Percentiles rank a stretch among this genome's conserved stretches.
Conservation (phyloP, 2,113 vertebrate species). For the Melanotaenia duboulayi region DNA sequence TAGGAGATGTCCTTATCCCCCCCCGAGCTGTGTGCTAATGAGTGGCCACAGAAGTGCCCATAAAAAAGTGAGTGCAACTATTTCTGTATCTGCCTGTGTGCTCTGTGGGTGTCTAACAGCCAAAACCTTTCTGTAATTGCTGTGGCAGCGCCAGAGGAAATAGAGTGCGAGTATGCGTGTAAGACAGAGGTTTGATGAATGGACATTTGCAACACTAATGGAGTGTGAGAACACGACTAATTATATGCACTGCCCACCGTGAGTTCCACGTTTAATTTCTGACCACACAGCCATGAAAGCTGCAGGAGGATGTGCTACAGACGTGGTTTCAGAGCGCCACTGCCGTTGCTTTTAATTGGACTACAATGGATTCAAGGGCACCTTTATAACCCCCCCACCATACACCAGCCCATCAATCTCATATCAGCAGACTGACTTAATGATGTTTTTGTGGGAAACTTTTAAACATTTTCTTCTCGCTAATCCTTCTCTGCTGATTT, state of each 20-base stretch:
- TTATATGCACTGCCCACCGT: conserved; percentile 41
- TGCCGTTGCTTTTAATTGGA: conserved; percentile 32
- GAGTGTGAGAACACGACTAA: conserved; percentile 49
- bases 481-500: conserved; percentile 66
- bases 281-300: conserved; percentile 31
- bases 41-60: not conserved
- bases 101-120: conserved; percentile 46
- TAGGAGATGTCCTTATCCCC: too few relatives aligned
- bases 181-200: conserved; percentile 57
- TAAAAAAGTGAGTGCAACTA: not conserved
- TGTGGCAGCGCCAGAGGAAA: conserved; percentile 17
- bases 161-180: conserved; percentile 18
- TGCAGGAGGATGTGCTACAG: not conserved
- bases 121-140: conserved; percentile 62
- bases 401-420: not conserved
- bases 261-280: conserved; percentile 40
- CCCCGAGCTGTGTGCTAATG: not conserved
- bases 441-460: conserved; percentile 63
- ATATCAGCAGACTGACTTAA: conserved; percentile 28
- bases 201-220: conserved; percentile 60
- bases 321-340: not conserved
- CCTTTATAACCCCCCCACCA: conserved; percentile 17
- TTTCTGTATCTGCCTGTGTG: conserved; percentile 30
- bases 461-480: conserved; percentile 61
- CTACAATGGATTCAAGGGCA: conserved; percentile 45